Conservation (phyloP, 2,113 vertebrate species). For the Carassius auratus region DNA sequence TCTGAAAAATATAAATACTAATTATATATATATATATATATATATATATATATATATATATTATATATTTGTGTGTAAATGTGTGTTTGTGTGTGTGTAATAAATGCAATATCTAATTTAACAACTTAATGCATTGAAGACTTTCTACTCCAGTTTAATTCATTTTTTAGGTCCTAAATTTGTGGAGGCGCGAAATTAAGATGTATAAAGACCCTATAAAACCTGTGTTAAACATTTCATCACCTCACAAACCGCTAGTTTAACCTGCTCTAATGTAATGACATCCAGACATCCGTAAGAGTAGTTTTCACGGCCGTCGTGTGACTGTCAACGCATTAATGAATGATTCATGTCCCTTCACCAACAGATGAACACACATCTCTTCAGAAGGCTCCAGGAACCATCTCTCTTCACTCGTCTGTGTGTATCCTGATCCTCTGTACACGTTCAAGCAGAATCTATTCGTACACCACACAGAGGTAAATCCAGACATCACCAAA, state of each 20-base stretch:
- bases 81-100: too few relatives aligned
- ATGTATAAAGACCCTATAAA: neutral
- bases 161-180: too few relatives aligned
- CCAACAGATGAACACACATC: neutral
- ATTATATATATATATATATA: too few relatives aligned
- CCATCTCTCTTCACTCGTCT: neutral
- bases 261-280: neutral
- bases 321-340: neutral
- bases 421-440: conserved; percentile 7
- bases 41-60: too few relatives aligned
- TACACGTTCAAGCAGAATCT: neutral
- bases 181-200: too few relatives aligned
- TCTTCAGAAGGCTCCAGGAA: neutral
- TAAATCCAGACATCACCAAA: conserved; percentile 24
- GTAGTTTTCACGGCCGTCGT: neutral
- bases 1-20: too few relatives aligned
- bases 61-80: too few relatives aligned
- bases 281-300: neutral
- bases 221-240: neutral
- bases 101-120: too few relatives aligned
- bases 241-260: neutral
- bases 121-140: neutral
- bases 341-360: neutral
- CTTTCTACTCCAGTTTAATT: neutral
- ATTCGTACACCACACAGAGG: neutral